Evolutionary conservation across 2,888 invertebrate genomes (phyloP), one percentile per base, ranked within the genome.

Genomic region (Drosophila greeni): DNA sequence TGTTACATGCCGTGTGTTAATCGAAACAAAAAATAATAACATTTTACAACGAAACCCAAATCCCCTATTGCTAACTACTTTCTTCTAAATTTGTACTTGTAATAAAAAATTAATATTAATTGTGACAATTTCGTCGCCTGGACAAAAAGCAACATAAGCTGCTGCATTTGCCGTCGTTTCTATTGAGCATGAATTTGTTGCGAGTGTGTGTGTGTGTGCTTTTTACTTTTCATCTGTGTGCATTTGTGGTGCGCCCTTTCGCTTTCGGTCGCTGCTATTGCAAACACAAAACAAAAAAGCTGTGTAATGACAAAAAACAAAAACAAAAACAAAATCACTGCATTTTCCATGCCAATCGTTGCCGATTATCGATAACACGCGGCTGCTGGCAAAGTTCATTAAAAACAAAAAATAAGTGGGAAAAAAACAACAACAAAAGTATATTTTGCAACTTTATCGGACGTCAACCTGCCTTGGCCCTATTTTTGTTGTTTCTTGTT

Each of bases 101-200:
- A 23, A n/a, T n/a, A n/a, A n/a, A n/a, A n/a, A n/a, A n/a, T n/a
- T n/a, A n/a, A n/a, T n/a, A n/a, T n/a, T n/a, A n/a, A n/a, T n/a
- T n/a, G n/a, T n/a, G n/a, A 81, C 75, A 58, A 73, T 68, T 58
- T 81, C 59, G 78, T 75, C 78, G 78, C 76, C 78, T 81, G 69
- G 18, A 59, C 59, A 61, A 69, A 75, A 56, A 65, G 62, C 66
- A 62, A 66, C 65, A 66, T 57, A 70, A 58, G 51, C 67, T 55
- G 56, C 55, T 51, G 39, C 57, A 62, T 48, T 45, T 29, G 45
- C 54, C 57, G 51, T 51, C 57, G 59, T 61, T 56, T 56, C 55
- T 59, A 53, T 66, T 45, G 16, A 26, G 24, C 18, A 12, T 48
- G 26, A 47, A 16, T 20, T 14, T 16, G 37, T 54, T 56, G 29